Evolutionary conservation across 1,140 invertebrate genomes (phyloP).

Genomic region (Macrobrachium rosenbergii): DNA sequence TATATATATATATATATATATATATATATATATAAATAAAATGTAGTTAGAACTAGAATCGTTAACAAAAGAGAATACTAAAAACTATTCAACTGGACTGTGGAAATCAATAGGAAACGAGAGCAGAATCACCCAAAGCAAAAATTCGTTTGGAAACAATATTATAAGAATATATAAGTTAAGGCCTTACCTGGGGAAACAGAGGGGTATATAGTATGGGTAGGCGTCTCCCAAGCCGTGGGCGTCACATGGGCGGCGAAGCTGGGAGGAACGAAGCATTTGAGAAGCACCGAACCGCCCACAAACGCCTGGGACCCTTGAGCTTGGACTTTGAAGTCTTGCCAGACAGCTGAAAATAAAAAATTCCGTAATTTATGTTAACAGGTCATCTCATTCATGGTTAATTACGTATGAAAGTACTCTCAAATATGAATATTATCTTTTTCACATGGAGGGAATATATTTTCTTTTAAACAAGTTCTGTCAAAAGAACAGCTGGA

Average conservation of each 20-base stretch:
- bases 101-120: too few species aligned
- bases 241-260: slow-evolving; percentile 53
- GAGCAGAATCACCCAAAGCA: too few species aligned
- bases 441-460: too few species aligned
- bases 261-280: slow-evolving; percentile 53
- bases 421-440: background rate
- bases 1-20: too few species aligned
- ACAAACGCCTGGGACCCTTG: slow-evolving; percentile 45
- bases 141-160: background rate
- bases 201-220: slow-evolving; percentile 58
- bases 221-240: slow-evolving; percentile 62
- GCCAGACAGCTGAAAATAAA: slow-evolving; percentile 52
- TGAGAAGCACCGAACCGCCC: slow-evolving; percentile 50
- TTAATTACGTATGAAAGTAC: background rate
- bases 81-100: too few species aligned
- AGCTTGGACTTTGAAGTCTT: slow-evolving; percentile 56
- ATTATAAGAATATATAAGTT: background rate
- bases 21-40: too few species aligned
- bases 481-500: too few species aligned
- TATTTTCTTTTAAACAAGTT: too few species aligned
- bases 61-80: too few species aligned
- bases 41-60: too few species aligned
- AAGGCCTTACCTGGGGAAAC: slow-evolving; percentile 33
- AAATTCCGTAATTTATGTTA: background rate
- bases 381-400: background rate